Conservation (phyloP, 2,888 invertebrate species). For the Chesias legatella region DNA sequence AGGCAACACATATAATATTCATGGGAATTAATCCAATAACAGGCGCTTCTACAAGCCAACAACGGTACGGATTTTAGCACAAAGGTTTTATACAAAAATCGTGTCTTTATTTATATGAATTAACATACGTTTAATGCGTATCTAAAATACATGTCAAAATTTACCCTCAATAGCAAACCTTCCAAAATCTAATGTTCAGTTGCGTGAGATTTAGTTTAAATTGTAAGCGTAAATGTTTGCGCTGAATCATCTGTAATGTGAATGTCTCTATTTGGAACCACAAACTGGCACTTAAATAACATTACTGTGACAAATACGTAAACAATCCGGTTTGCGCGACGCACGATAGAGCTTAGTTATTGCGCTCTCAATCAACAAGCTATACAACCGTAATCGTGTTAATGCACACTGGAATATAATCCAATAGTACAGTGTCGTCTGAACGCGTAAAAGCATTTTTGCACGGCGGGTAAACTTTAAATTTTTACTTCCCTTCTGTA, state of each 20-base stretch:
- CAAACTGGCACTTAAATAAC: constrained; percentile 30
- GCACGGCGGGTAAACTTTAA: constrained; percentile 10
- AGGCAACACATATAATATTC: constrained; percentile 30
- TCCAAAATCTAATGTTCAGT: constrained; percentile 7
- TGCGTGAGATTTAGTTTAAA: constrained; percentile 14
- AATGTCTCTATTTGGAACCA: constrained; percentile 25
- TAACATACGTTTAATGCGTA: not conserved
- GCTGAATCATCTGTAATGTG: constrained; percentile 24
- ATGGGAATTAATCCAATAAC: constrained; percentile 23
- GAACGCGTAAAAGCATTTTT: constrained; percentile 25
- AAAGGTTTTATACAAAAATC: constrained; percentile 4
- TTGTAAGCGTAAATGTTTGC: constrained; percentile 18
- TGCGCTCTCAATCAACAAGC: constrained; percentile 28
- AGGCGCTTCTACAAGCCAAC: constrained; percentile 11
- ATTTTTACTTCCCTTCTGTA: constrained; percentile 17
- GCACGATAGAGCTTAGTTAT: constrained; percentile 26
- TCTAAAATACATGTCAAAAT: too few species aligned
- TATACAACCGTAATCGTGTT: constrained; percentile 22
- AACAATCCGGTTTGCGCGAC: constrained; percentile 25
- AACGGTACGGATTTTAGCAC: constrained; percentile 8
- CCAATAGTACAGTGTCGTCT: constrained; percentile 18
- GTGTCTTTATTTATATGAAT: not conserved
- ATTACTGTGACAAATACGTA: constrained; percentile 26
- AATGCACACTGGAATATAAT: constrained; percentile 26
- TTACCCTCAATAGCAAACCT: not conserved